Evolutionary conservation across 2,888 invertebrate genomes (phyloP).

Genomic region (Metopia argyrocephala): DNA sequence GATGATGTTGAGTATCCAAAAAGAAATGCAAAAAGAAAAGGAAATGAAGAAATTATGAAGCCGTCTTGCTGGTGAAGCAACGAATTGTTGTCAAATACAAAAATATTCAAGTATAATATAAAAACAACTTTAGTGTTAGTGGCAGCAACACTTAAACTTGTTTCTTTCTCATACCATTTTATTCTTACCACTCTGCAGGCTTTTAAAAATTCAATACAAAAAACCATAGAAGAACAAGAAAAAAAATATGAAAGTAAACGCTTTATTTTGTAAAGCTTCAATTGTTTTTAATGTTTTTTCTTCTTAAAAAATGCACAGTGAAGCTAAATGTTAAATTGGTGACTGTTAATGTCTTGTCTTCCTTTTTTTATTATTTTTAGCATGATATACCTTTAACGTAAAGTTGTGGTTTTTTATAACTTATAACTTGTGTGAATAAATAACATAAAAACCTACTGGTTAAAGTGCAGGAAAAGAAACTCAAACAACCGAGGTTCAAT

Average conservation of each 20-base stretch:
- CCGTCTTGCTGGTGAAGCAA: slow-evolving; percentile 20
- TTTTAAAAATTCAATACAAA: slow-evolving; percentile 46
- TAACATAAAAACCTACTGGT: too few species aligned
- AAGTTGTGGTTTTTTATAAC: too few species aligned
- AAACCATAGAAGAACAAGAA: neutral
- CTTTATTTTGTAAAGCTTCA: slow-evolving; percentile 3
- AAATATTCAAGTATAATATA: neutral
- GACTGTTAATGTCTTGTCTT: slow-evolving; percentile 28
- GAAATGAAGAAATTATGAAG: slow-evolving; percentile 10
- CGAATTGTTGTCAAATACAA: slow-evolving; percentile 43
- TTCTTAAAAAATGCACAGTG: neutral
- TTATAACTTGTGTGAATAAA: too few species aligned
- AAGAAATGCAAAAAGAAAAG: neutral
- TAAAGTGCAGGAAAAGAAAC: too few species aligned
- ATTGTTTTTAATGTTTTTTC: neutral
- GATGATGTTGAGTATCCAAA: neutral
- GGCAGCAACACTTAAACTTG: slow-evolving; percentile 48
- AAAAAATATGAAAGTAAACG: slow-evolving; percentile 2
- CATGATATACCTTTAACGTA: too few species aligned
- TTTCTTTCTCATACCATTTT: slow-evolving; percentile 41
- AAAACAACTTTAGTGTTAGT: slow-evolving; percentile 5
- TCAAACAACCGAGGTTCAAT: too few species aligned
- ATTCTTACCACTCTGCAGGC: slow-evolving; percentile 55
- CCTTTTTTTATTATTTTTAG: neutral
- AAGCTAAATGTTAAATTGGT: too few species aligned